Evolutionary conservation across 2,797 vertebrate species (phyloP), one percentile per base, ranked within the genome.

Genomic region (Eulemur coronatus): DNA sequence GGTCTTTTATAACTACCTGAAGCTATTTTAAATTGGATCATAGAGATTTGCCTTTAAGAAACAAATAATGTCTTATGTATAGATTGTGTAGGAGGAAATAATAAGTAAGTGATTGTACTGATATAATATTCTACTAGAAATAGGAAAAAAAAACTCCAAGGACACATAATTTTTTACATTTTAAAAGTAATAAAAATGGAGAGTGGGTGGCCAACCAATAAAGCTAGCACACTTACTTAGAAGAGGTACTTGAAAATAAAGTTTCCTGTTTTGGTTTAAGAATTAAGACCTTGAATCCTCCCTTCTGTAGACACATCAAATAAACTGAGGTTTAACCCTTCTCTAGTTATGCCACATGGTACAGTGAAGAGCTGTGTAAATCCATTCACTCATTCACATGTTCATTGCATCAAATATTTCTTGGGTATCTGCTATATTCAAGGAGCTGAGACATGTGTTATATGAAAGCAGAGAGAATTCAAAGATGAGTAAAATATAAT

Each of bases 151-250:
- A 88, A 81, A 52, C 6, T 59, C 18, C 17, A 59, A 95, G 26
- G 38, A 75, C 7, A 70, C 70, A 86, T 24, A 73, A 61, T 85
- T 26, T 73, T 92, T 88, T 97, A 69, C 15, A 85, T 91, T 43
- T 81, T 81, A 90, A 96, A 92, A 65, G 4, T 57, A 93, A 79
- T 43, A 93, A 38, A 82, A 96, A 52, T 73, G 41, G 33, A 95
- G 30, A 59, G 35, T 69, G 26, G 48, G 67, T 86, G 20, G 33
- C 67, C 4, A 84, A 41, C 5, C 70, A 94, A 86, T 55, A 91
- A 91, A 85, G 24, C 5, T 92, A 61, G 9, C 30, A 2, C 17
- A 82, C 94, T 82, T 92, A 69, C 85, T 73, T 75, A 72, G 22
- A 69, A 92, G 14, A 75, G 9, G 33, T 7, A 55, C 33, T 94